These are phyloP conservation scores for Actinostola sp. DNA, from an alignment of 92 coral and sea anemone species.

Conservation along the genomic window DNA sequence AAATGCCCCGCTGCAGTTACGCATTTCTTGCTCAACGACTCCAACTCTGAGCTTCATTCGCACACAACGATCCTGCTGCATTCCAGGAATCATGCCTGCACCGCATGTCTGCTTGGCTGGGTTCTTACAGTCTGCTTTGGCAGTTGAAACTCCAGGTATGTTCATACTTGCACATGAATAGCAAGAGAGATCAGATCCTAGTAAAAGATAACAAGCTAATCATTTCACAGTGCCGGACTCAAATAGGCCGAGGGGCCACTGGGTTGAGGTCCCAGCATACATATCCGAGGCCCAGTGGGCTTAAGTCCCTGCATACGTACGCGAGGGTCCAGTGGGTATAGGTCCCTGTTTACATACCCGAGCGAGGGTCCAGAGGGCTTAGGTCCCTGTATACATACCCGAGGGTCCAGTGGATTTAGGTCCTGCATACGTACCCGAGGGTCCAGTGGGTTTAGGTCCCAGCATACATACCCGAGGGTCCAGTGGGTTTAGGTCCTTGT, in stretches of 20 bases:
- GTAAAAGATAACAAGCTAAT: background rate
- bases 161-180: background rate
- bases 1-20: background rate
- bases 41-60: background rate
- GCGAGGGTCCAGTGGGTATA: too few relatives aligned
- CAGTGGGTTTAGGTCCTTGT: constrained; percentile 3
- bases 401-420: too few relatives aligned
- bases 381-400: too few relatives aligned
- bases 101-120: background rate
- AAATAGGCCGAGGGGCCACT: background rate
- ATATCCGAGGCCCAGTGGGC: too few relatives aligned
- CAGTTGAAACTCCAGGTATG: background rate
- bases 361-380: too few relatives aligned
- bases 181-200: background rate
- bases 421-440: too few relatives aligned
- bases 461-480: constrained; percentile 6
- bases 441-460: too few relatives aligned
- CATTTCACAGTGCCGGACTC: too few relatives aligned
- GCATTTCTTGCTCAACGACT: background rate
- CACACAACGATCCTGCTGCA: background rate
- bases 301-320: too few relatives aligned
- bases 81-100: background rate
- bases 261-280: background rate
- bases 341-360: too few relatives aligned
- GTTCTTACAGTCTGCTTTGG: background rate